These are phyloP conservation scores for Malurus melanocephalus DNA, from an alignment of 2,113 vertebrate species.

Conservation along the genomic window DNA sequence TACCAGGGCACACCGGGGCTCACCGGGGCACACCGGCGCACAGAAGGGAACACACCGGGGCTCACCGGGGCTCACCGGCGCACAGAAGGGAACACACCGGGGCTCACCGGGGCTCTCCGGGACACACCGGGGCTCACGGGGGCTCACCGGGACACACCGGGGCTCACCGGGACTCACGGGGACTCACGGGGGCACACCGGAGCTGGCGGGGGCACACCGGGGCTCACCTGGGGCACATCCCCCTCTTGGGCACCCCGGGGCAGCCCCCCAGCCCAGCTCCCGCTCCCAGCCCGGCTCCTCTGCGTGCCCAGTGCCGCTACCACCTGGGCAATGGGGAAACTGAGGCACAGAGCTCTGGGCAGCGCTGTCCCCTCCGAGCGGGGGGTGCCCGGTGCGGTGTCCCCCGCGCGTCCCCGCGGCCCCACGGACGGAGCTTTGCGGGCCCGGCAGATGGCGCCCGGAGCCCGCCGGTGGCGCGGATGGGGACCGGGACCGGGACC, in stretches of 20 bases:
- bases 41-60: too few species aligned
- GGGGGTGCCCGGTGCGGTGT: not conserved
- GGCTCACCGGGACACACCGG: not conserved
- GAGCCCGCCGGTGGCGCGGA: not conserved
- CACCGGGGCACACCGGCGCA: too few species aligned
- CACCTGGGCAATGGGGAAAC: not conserved
- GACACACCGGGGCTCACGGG: not conserved
- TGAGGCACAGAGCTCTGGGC: not conserved
- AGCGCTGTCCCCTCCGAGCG: not conserved
- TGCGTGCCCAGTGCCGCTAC: not conserved
- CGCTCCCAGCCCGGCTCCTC: not conserved
- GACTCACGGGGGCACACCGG: too few species aligned
- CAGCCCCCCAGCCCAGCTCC: not conserved
- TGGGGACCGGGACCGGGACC: not conserved
- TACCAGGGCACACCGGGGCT: too few species aligned
- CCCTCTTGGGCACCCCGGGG: too few species aligned
- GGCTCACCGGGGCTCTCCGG: too few species aligned
- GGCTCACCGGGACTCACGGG: too few species aligned
- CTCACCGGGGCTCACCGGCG: too few species aligned
- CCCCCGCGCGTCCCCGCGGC: not conserved
- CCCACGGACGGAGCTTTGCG: not conserved
- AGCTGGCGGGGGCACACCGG: too few species aligned
- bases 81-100: too few species aligned
- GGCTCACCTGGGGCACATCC: not conserved
- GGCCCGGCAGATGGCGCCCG: not conserved